Base-by-base conservation (phyloP, 2,888 invertebrate species). In the Cyaniris semiargus region DNA sequence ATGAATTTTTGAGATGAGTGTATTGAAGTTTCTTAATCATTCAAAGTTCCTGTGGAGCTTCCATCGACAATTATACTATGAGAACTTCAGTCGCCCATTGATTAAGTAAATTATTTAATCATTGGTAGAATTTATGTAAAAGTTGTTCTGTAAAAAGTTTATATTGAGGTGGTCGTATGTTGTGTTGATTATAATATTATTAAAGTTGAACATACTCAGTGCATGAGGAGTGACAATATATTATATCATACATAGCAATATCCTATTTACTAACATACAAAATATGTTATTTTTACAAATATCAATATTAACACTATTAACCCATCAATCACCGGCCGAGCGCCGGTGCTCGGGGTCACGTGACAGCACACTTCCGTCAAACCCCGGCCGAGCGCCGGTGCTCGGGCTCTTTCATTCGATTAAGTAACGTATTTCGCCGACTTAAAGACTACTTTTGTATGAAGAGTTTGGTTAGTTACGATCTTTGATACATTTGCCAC, bases 151-250 rank as follows among this genome's bases (percentile, higher is more conserved):
- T 60, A 60, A 60, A 60, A 13, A 31, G 27, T 66, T 21, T 66
- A 31, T 66, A 66, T 66, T 31, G 66, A 5, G 66, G 66, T 66
- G 66, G 27, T 66, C 31, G 66, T 66, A 31, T 66, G 66, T 66
- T 66, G 66, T 27, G 27, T 66, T 66, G 27, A 66, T 66, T 27
- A 66, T 27, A 15, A 23, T 13, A 34, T 34, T 34, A 34, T 34
- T 34, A 53, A 13, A 27, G 66, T 31, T 15, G 5, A 27, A 66
- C 4, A 60, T 60, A 13, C 7, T 21, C 15, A 10, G 23, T 66
- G 27, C 60, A 60, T 60, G 60, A 60, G 27, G 6, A 4, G 3
- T 60, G 60, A 60, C 60, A 66, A 27, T 66, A 66, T 66, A 27
- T 0, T 27, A 27, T 15, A 27, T 3, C 23, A 27, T 66, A 60